phyloP scores from a whole-genome alignment of 2,113 vertebrate species.

The Neodon shergylaensis region DNA sequence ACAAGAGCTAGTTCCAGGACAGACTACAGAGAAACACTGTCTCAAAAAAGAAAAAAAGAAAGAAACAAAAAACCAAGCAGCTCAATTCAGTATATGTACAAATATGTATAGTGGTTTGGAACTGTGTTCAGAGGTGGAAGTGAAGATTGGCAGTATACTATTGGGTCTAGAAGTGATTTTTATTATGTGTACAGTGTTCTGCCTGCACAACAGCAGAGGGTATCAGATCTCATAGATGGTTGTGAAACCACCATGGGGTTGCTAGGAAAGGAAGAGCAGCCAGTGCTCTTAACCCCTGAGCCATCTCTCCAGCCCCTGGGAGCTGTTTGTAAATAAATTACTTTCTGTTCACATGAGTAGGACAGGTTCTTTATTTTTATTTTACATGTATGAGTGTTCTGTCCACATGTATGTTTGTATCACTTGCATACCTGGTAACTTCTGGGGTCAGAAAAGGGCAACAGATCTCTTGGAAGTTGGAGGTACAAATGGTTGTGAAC shows the following conservation, averaged over 20 bases:
- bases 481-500: not conserved
- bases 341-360: not conserved
- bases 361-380: not conserved
- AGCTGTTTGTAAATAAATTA: constrained; percentile 15
- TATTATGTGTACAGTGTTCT: too few relatives aligned
- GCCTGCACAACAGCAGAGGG: too few relatives aligned
- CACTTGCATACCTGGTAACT: not conserved
- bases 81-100: not conserved
- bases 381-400: not conserved
- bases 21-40: too few relatives aligned
- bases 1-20: too few relatives aligned
- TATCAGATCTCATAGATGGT: too few relatives aligned
- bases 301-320: not conserved
- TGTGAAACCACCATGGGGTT: too few relatives aligned
- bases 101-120: not conserved
- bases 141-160: constrained; percentile 17
- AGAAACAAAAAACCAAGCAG: not conserved
- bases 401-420: not conserved
- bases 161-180: not conserved
- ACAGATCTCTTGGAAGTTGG: too few relatives aligned
- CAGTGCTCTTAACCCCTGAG: too few relatives aligned
- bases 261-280: too few relatives aligned
- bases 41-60: too few relatives aligned
- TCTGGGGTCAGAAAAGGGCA: not conserved
- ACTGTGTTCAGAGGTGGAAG: not conserved